Percentiles rank a stretch among this genome's conserved stretches.
Conservation (phyloP, 1,140 invertebrate genomes). For the Sweltsa coloradensis region DNA sequence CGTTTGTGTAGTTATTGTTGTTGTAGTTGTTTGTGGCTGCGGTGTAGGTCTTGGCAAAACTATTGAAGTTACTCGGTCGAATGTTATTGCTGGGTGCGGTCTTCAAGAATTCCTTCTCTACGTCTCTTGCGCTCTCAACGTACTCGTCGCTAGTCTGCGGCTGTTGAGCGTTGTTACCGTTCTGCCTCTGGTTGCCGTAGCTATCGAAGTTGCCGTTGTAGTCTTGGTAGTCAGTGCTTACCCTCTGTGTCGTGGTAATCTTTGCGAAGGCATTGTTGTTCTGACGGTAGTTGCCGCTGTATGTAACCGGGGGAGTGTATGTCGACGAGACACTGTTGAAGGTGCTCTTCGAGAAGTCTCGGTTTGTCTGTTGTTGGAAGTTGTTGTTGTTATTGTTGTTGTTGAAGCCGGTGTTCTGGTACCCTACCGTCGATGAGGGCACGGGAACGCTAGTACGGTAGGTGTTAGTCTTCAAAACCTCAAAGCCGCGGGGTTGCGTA, state of each 20-base stretch:
- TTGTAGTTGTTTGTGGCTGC: constrained; percentile 5
- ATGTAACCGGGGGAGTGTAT: background rate
- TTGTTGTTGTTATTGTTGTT: constrained; percentile 5
- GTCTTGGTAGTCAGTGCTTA: background rate
- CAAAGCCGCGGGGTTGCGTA: no score
- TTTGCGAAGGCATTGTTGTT: background rate
- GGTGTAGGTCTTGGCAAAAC: constrained; percentile 4
- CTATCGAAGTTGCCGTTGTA: constrained; percentile 2
- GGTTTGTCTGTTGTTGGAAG: background rate
- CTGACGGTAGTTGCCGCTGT: background rate
- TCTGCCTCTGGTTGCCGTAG: background rate
- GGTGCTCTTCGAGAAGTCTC: background rate
- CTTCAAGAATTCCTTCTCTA: constrained; percentile 8
- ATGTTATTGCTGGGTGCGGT: constrained; percentile 11
- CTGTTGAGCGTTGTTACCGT: background rate
- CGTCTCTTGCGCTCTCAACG: background rate
- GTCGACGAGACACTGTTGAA: background rate
- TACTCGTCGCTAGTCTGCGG: background rate
- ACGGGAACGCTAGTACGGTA: no score
- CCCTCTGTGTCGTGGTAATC: background rate
- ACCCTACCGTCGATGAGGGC: no score
- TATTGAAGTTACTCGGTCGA: constrained; percentile 11
- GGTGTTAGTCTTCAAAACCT: no score
- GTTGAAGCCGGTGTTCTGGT: background rate
- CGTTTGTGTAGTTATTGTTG: background rate